Conservation (phyloP, 2,113 vertebrate genomes). For the Monopterus albus region DNA sequence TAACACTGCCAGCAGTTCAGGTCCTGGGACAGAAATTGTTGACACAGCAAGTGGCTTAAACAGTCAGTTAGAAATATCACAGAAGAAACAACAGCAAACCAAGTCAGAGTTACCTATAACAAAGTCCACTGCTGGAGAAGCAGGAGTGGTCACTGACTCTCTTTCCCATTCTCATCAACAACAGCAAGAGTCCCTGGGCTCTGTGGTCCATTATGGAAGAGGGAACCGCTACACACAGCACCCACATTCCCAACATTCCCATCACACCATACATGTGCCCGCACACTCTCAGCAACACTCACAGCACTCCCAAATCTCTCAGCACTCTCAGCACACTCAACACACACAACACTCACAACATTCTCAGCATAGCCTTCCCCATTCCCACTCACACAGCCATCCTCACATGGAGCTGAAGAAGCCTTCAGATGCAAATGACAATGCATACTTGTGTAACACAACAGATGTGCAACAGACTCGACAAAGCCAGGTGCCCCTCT, state of each 20-base stretch:
- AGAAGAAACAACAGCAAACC: slow-evolving; percentile 77
- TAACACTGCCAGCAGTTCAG: slow-evolving; percentile 74
- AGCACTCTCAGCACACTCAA: slow-evolving; percentile 44
- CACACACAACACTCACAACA: slow-evolving; percentile 68
- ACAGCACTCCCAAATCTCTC: slow-evolving; percentile 57
- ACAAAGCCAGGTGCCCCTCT: slow-evolving; percentile 76
- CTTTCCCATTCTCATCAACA: slow-evolving; percentile 69
- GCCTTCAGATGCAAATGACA: slow-evolving; percentile 76
- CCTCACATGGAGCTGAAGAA: slow-evolving; percentile 82
- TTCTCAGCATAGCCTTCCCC: slow-evolving; percentile 68
- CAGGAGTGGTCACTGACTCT: slow-evolving; percentile 58
- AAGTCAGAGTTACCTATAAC: slow-evolving; percentile 78
- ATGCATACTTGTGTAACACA: slow-evolving; percentile 79
- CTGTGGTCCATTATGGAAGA: slow-evolving; percentile 87
- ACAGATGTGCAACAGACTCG: slow-evolving; percentile 73
- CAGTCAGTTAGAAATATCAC: slow-evolving; percentile 85
- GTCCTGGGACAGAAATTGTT: slow-evolving; percentile 37
- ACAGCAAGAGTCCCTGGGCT: slow-evolving; percentile 81
- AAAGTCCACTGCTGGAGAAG: slow-evolving; percentile 61
- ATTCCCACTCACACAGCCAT: slow-evolving; percentile 66
- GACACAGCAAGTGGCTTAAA: slow-evolving; percentile 73
- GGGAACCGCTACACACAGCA: slow-evolving; percentile 74
- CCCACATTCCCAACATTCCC: slow-evolving; percentile 61
- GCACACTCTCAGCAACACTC: slow-evolving; percentile 55
- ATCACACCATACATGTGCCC: slow-evolving; percentile 45